Evolutionary conservation across 2,797 vertebrate genomes (phyloP).

Genomic region (Fistularia commersonii): DNA sequence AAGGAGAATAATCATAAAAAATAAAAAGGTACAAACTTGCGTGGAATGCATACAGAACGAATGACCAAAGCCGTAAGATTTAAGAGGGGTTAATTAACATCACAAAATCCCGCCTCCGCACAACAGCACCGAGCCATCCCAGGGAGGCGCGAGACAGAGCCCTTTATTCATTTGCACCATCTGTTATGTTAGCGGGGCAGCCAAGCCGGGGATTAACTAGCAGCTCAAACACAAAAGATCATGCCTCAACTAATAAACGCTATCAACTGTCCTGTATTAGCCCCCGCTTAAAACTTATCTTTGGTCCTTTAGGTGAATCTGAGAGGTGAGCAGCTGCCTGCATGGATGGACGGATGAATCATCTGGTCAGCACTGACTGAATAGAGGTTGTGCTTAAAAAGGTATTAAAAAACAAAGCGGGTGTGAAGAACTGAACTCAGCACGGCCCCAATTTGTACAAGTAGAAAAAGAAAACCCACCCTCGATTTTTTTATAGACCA

Average conservation of each 20-base stretch:
- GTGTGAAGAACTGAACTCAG: conserved; percentile 62
- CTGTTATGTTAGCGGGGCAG: conserved; percentile 76
- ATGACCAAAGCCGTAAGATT: conserved; percentile 81
- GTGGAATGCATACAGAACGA: conserved; percentile 81
- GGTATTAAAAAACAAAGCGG: conserved; percentile 55
- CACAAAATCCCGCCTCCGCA: conserved; percentile 57
- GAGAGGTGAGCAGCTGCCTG: conserved; percentile 78
- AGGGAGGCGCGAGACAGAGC: conserved; percentile 56
- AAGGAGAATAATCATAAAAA: conserved; percentile 70
- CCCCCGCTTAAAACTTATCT: conserved; percentile 86
- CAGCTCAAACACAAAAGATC: conserved; percentile 76
- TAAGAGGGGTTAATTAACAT: conserved; percentile 83
- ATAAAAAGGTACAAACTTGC: conserved; percentile 78
- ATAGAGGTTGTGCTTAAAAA: conserved; percentile 81
- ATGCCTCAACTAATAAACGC: conserved; percentile 67
- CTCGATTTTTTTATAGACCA: conserved; percentile 78
- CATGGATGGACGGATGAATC: conserved; percentile 62
- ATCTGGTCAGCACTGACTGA: conserved; percentile 74
- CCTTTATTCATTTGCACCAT: conserved; percentile 70
- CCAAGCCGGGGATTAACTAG: conserved; percentile 74
- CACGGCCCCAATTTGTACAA: conserved; percentile 69
- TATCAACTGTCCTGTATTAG: conserved; percentile 76
- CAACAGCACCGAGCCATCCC: conserved; percentile 56
- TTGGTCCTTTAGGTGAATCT: conserved; percentile 84
- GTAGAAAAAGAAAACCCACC: conserved; percentile 62